Base-by-base conservation (phyloP, 2,888 invertebrate species). In the Hypomecis atomaria region DNA sequence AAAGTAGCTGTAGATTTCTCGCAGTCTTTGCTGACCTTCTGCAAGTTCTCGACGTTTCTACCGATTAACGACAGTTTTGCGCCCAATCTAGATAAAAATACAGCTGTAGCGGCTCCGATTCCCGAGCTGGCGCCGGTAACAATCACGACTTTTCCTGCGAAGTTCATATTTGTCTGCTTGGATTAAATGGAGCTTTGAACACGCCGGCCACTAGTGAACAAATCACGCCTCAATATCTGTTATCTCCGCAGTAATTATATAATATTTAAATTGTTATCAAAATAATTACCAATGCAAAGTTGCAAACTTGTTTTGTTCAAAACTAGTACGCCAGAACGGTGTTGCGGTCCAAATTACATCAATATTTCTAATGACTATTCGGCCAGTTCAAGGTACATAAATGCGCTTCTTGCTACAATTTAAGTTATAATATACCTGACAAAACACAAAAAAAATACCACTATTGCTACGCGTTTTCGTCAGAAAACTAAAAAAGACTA, bases 121-220 rank as follows among this genome's bases (percentile, higher is more conserved):
- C 97, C 97, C 13, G 97, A 97, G 84, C 97, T 97, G 0, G 97
- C 97, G 55, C 97, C 97, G 48, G 96, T 96, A 70, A 96, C 94
- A 56, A 96, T 87, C 9, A 96, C 94, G 5, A 96, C 96, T 94
- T 96, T 96, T 43, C 95, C 96, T 48, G 93, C 88, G 77, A 96
- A 96, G 84, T 93, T 90, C 94, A 93, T 93, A n/a, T 37, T 56
- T 37, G 2, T 11, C 6, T 43, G 43, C 3, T 8, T 34, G 11
- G 34, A 43, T 34, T 34, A 4, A n/a, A 48, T 4, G 4, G 13
- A 56, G n/a, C 38, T 38, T 40, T 13, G 10, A 47, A 47, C 38
- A 47, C 56, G 33, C 23, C 33, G 33, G 36, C 56, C 7, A 47
- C 33, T 5, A 43, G 11, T 33, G 55, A 58, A 48, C 34, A 50